Percentiles rank a stretch among this genome's conserved stretches.
These are phyloP conservation scores for Ceraclea dissimilis DNA, from an alignment of 2,888 invertebrate species.

Conservation along the genomic window DNA sequence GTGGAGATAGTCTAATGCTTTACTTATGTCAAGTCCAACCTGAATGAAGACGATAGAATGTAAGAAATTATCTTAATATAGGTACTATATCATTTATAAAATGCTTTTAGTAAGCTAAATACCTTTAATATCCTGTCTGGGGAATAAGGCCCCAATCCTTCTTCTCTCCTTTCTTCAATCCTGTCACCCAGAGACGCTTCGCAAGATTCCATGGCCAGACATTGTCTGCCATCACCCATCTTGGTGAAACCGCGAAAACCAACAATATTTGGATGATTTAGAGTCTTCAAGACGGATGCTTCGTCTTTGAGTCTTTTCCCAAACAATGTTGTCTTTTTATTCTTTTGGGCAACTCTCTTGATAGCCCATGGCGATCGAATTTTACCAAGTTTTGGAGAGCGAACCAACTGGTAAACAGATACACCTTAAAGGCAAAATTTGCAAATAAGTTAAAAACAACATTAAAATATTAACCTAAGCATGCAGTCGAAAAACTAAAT, in stretches of 20 bases:
- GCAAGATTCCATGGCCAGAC: slow-evolving; percentile 75
- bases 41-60: slow-evolving; percentile 26
- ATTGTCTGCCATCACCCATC: slow-evolving; percentile 48
- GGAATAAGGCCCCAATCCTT: slow-evolving; percentile 51
- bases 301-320: slow-evolving; percentile 57
- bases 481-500: no score
- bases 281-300: slow-evolving; percentile 57
- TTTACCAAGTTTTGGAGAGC: slow-evolving; percentile 61
- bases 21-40: slow-evolving; percentile 59
- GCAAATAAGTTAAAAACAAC: neutral
- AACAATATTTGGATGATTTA: slow-evolving; percentile 77
- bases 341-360: slow-evolving; percentile 58
- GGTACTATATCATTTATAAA: no score
- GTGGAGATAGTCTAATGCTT: slow-evolving; percentile 72
- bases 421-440: slow-evolving; percentile 48
- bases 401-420: slow-evolving; percentile 65
- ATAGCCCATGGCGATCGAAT: slow-evolving; percentile 80
- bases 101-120: no score
- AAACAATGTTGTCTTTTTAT: slow-evolving; percentile 30
- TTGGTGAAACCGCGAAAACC: slow-evolving; percentile 59
- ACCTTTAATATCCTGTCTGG: slow-evolving; percentile 55
- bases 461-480: neutral
- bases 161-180: slow-evolving; percentile 60
- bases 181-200: slow-evolving; percentile 63
- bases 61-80: neutral